These are phyloP conservation scores for Leptinotarsa rubiginosa DNA, from an alignment of 2,888 invertebrate genomes.

Conservation along the genomic window DNA sequence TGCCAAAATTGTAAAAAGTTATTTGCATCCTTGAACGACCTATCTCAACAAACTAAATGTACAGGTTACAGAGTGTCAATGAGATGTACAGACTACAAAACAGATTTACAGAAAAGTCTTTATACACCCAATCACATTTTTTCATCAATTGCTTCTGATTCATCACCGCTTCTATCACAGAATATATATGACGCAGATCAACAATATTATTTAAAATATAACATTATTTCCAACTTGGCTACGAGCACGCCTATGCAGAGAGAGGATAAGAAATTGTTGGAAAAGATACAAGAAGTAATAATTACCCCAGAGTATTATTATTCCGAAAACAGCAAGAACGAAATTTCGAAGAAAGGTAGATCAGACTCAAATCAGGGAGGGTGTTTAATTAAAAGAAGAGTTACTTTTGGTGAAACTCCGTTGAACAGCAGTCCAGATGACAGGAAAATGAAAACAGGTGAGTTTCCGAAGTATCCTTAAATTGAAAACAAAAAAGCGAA, in stretches of 20 bases:
- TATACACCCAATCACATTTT: conserved; percentile 36
- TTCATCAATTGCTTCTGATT: conserved; percentile 39
- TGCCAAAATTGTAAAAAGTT: conserved; percentile 57
- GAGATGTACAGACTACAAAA: no score
- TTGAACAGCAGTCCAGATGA: conserved; percentile 33
- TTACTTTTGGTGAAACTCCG: conserved; percentile 58
- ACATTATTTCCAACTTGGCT: conserved; percentile 43
- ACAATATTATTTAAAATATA: conserved; percentile 35
- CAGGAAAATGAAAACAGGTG: conserved; percentile 28
- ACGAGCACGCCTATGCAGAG: conserved; percentile 59
- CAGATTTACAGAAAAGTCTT: conserved; percentile 46
- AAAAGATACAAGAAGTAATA: conserved; percentile 48
- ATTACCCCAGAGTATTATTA: conserved; percentile 53
- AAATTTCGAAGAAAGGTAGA: conserved; percentile 36
- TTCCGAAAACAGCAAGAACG: conserved; percentile 39
- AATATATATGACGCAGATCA: conserved; percentile 26
- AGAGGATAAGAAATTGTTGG: conserved; percentile 46
- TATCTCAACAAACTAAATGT: conserved; percentile 54
- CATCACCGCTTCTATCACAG: conserved; percentile 41
- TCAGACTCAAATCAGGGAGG: conserved; percentile 27
- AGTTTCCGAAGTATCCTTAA: background rate
- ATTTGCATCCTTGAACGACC: conserved; percentile 53
- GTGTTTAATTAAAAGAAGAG: conserved; percentile 52
- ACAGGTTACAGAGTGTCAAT: conserved; percentile 31
- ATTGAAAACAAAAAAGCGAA: no score